Evolutionary conservation across 2,113 vertebrate genomes (phyloP), one percentile per base, ranked within the genome.

Genomic region (Pholis gunnellus): DNA sequence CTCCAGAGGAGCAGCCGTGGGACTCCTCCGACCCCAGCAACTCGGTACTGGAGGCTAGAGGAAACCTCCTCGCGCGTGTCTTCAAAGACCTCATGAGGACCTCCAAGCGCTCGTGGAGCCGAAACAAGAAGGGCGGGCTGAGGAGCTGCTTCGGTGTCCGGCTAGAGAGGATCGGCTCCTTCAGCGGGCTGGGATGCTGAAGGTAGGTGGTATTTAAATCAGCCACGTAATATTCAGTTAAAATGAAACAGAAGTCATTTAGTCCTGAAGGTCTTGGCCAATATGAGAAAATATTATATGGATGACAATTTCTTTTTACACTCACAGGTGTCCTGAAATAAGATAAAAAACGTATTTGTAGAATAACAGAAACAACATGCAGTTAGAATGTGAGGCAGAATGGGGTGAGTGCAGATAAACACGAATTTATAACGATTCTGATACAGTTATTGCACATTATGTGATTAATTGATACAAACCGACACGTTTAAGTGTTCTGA

Each of bases 141-240:
- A 84, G 95, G 79, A 95, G 95, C 94, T 96, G 96, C 80, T 96
- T 96, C 64, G 95, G 96, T 0, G 95, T 96, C 60, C 90, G 95
- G 18, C 59, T 96, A 5, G 95, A 95, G 69, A 81, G 95, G 76
- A 96, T 96, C 84, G 96, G 96, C 7, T 96, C 95, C 10, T 96
- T 96, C 81, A 96, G 95, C 69, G 95, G 95, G 9, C 89, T 96
- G 75, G 96, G 95, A 17, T 96, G 95, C 90, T 96, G 87, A 92
- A 79, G 72, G 89, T 87, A 73, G 77, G 56, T 59, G 2, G 3
- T 59, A 59, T 59, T 57, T 13, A 38, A 65, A 14, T 42, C 11
- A n/a, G 42, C 61, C 8, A 13, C 11, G 9, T 46, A 0, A 11
- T 17, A 25, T 67, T 67, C 3, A 25, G 9, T 66, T 44, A 20